Conservation (phyloP, 2,113 vertebrate genomes). For the Tinamus guttatus region DNA sequence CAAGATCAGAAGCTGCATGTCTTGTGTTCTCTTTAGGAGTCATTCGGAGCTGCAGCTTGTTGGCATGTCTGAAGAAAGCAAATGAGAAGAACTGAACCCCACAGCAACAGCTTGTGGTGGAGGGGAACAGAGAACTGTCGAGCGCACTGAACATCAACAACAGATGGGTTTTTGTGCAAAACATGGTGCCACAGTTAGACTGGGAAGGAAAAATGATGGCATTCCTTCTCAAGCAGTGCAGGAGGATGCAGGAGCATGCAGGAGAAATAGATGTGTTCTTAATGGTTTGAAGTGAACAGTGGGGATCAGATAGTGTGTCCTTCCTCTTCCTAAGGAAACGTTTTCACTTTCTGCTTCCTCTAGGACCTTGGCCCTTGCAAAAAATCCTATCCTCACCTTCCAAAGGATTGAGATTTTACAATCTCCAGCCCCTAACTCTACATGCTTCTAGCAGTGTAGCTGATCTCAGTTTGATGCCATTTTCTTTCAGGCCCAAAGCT, state of each 20-base stretch:
- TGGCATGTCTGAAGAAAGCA: constrained; percentile 40
- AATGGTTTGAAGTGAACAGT: not conserved
- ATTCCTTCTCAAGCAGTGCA: constrained; percentile 15
- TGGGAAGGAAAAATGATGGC: constrained; percentile 10
- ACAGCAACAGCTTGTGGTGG: constrained; percentile 67
- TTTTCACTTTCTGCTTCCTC: not conserved
- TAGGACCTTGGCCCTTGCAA: not conserved
- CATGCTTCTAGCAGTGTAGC: not conserved
- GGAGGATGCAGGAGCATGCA: not conserved
- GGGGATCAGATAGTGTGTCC: not conserved
- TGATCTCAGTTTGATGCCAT: not conserved
- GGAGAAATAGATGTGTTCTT: not conserved
- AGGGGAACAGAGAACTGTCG: constrained; percentile 55
- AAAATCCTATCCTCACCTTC: not conserved
- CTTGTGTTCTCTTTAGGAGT: constrained; percentile 40
- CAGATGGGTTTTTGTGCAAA: constrained; percentile 72
- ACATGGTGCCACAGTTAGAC: constrained; percentile 32
- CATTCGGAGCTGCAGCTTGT: constrained; percentile 35
- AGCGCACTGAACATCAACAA: constrained; percentile 69
- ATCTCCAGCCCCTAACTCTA: not conserved
- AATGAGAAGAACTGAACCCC: constrained; percentile 56
- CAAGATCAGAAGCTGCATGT: constrained; percentile 13
- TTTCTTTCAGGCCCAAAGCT: constrained; percentile 13
- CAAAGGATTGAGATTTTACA: not conserved
- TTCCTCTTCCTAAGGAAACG: not conserved